phyloP scores from a whole-genome alignment of 2,113 vertebrate genomes.

The Anas platyrhynchos region DNA sequence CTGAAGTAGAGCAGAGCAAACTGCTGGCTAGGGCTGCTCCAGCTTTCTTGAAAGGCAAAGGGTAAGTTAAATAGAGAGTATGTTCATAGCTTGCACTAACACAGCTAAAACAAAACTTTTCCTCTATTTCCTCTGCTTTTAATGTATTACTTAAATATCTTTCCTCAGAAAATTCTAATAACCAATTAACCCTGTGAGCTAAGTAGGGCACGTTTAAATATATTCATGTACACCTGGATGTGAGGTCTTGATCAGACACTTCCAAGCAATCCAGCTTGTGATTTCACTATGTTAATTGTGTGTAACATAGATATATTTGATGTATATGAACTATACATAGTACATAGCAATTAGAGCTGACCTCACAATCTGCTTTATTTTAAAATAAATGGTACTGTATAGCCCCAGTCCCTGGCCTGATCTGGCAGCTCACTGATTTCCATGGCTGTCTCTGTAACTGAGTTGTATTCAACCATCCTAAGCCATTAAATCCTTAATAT shows the following conservation, averaged over 20 bases:
- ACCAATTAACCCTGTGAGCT: slow-evolving; percentile 58
- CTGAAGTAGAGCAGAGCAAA: slow-evolving; percentile 89
- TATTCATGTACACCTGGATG: not conserved
- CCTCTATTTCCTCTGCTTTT: not conserved
- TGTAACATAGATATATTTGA: not conserved
- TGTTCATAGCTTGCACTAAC: slow-evolving; percentile 65
- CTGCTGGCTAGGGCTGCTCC: slow-evolving; percentile 88
- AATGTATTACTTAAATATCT: not conserved
- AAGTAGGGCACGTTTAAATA: not conserved
- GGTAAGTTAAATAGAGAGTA: slow-evolving; percentile 87
- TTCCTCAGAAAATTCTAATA: slow-evolving; percentile 35
- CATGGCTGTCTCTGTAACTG: not conserved
- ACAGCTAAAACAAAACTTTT: slow-evolving; percentile 63
- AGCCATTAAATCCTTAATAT: not conserved
- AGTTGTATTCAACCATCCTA: not conserved
- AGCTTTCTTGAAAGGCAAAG: slow-evolving; percentile 93
- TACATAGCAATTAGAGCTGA: not conserved
- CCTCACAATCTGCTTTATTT: not conserved
- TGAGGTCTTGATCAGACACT: slow-evolving; percentile 14
- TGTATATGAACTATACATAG: not conserved
- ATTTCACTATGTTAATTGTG: not conserved
- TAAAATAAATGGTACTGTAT: not conserved
- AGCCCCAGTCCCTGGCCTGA: not conserved
- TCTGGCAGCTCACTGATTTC: not conserved
- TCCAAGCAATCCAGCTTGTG: slow-evolving; percentile 15